Percentiles rank a stretch among this genome's conserved stretches.
phyloP scores from a whole-genome alignment of 2,113 vertebrate species.

The Aythya baeri region DNA sequence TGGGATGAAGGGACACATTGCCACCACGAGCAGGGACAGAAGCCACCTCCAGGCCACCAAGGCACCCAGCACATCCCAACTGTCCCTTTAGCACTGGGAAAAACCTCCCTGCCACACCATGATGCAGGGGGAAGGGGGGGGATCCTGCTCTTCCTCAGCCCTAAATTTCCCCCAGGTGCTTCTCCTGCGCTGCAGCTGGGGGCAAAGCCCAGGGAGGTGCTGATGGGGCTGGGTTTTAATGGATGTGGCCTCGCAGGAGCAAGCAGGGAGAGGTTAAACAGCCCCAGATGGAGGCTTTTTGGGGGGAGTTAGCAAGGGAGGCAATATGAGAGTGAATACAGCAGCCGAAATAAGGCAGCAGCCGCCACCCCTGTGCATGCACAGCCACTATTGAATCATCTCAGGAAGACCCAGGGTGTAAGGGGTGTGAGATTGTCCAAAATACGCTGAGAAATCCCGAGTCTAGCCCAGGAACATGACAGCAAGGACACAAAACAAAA shows the following conservation, averaged over 20 bases:
- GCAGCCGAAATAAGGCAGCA: accelerated
- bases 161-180: background rate
- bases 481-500: background rate
- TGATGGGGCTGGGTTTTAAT: background rate
- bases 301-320: background rate
- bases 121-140: background rate
- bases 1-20: background rate
- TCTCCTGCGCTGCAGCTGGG: background rate
- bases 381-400: background rate
- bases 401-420: background rate
- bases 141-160: background rate
- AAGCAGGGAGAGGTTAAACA: background rate
- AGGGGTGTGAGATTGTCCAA: background rate
- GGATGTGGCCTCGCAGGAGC: background rate
- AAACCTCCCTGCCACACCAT: background rate
- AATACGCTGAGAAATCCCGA: background rate
- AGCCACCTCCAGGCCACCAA: background rate
- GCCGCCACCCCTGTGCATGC: accelerated
- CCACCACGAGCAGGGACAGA: accelerated
- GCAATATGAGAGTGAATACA: accelerated
- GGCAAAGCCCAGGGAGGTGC: background rate
- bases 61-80: background rate
- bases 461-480: too few species aligned
- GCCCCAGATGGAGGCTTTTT: accelerated
- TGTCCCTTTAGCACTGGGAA: background rate